phyloP scores from a whole-genome alignment of 2,888 invertebrate genomes.

The Drosophila meridiana region DNA sequence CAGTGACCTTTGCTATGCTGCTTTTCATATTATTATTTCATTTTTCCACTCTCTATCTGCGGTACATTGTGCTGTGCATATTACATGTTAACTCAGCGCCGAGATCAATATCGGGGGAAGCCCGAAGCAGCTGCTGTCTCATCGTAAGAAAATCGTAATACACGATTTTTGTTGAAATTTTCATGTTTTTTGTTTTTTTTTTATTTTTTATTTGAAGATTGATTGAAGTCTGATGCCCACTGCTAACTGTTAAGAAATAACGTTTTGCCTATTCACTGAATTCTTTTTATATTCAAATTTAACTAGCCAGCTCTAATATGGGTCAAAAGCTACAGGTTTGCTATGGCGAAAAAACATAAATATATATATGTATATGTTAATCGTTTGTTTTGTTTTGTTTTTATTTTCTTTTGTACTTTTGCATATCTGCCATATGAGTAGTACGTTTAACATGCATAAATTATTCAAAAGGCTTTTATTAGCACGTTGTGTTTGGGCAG shows the following conservation, averaged over 20 bases:
- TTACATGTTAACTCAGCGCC: slow-evolving; percentile 41
- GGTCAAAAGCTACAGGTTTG: slow-evolving; percentile 77
- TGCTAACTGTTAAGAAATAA: slow-evolving; percentile 67
- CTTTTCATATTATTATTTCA: slow-evolving; percentile 37
- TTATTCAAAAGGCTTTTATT: slow-evolving; percentile 65
- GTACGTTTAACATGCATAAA: slow-evolving; percentile 50
- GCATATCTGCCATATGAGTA: slow-evolving; percentile 38
- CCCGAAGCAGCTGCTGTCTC: slow-evolving; percentile 49
- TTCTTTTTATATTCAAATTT: slow-evolving; percentile 74
- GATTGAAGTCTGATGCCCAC: slow-evolving; percentile 41
- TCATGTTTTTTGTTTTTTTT: slow-evolving; percentile 6
- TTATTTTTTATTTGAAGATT: slow-evolving; percentile 20
- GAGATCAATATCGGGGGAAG: slow-evolving; percentile 66
- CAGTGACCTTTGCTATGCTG: slow-evolving; percentile 67
- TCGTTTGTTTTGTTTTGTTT: slow-evolving; percentile 55
- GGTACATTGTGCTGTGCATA: slow-evolving; percentile 47
- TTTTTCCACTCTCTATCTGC: slow-evolving; percentile 21
- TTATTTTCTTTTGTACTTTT: slow-evolving; percentile 18
- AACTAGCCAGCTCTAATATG: slow-evolving; percentile 62
- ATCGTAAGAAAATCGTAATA: slow-evolving; percentile 53
- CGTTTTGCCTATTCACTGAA: slow-evolving; percentile 50
- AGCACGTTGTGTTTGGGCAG: slow-evolving; percentile 8
- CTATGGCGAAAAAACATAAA: slow-evolving; percentile 39
- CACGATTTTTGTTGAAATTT: slow-evolving; percentile 74
- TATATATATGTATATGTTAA: slow-evolving; percentile 68